Evolutionary conservation across 2,888 invertebrate genomes (phyloP).

Genomic region (Sphinx pinastri): DNA sequence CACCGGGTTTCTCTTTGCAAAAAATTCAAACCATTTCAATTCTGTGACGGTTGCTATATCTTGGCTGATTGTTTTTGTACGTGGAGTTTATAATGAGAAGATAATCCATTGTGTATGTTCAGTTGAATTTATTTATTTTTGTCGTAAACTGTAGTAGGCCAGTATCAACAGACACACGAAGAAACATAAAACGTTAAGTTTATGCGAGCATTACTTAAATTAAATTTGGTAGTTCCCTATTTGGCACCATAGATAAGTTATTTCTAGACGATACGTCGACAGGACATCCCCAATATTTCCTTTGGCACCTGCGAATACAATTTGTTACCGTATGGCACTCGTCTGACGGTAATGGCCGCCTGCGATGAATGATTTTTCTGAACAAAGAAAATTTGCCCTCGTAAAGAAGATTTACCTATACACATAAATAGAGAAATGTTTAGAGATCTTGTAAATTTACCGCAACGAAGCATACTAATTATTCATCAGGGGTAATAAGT

Average conservation of each 20-base stretch:
- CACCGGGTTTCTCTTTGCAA: conserved; percentile 16
- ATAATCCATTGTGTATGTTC: too few species aligned
- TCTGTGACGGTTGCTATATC: neutral
- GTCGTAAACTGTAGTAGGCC: too few species aligned
- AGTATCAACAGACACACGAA: too few species aligned
- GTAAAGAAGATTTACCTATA: conserved; percentile 1
- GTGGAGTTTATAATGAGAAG: neutral
- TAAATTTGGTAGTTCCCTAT: too few species aligned
- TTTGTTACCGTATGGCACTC: conserved; percentile 8
- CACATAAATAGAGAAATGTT: neutral
- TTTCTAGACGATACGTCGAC: neutral
- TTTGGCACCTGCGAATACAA: neutral
- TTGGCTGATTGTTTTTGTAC: neutral
- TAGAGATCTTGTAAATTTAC: neutral
- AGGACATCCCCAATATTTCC: conserved; percentile 14
- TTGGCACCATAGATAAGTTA: too few species aligned
- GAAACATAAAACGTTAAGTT: too few species aligned
- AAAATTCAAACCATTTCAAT: neutral
- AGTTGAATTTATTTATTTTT: too few species aligned
- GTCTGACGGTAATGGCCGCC: conserved; percentile 4
- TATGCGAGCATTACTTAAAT: neutral
- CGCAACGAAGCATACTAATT: neutral
- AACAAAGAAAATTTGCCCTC: conserved; percentile 11
- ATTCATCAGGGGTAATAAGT: too few species aligned
- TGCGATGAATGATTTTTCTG: conserved; percentile 26